Percentiles rank a stretch among this genome's conserved stretches.
Conservation (phyloP, 2,113 vertebrate genomes). For the Callospermophilus lateralis region DNA sequence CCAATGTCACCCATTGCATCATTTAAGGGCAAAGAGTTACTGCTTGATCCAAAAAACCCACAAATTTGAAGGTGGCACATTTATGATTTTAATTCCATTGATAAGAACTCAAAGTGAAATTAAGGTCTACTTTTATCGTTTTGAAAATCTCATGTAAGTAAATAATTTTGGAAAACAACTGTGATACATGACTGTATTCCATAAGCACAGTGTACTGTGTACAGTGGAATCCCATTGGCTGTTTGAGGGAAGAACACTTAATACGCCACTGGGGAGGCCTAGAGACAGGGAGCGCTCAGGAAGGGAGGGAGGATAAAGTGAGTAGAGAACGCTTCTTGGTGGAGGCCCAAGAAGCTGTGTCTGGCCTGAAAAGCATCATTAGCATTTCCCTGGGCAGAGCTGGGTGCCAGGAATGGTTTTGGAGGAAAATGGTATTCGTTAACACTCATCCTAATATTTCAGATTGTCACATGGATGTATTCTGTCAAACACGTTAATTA, state of each 20-base stretch:
- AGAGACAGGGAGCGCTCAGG: neutral
- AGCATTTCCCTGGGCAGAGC: neutral
- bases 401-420: too few species aligned
- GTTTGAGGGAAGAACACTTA: neutral
- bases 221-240: neutral
- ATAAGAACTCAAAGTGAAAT: neutral
- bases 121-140: neutral
- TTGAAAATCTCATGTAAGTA: neutral
- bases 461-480: neutral
- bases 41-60: neutral
- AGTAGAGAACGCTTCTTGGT: rapidly evolving
- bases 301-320: neutral
- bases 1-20: neutral
- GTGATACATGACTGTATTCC: rapidly evolving
- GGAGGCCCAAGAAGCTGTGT: rapidly evolving
- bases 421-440: too few species aligned
- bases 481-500: neutral
- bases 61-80: neutral
- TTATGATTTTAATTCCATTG: neutral
- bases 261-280: neutral
- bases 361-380: rapidly evolving
- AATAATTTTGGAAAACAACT: neutral
- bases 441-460: neutral
- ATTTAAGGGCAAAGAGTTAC: neutral
- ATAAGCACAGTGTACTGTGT: rapidly evolving